Percentiles rank a stretch among this genome's conserved stretches.
Evolutionary conservation across 2,888 invertebrate species (phyloP).

Genomic region (Crematogaster levior): DNA sequence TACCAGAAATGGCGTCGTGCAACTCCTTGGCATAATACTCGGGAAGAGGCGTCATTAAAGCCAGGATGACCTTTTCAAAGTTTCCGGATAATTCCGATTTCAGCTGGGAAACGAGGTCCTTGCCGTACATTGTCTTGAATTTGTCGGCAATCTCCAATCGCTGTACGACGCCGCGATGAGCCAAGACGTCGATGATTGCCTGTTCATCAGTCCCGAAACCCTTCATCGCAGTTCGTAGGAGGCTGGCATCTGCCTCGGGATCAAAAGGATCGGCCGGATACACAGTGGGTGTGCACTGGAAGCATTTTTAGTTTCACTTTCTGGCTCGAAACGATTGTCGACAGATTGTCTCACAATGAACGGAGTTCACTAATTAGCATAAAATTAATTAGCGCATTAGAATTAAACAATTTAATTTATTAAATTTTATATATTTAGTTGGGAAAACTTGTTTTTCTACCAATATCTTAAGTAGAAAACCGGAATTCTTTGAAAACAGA

Average conservation of each 20-base stretch:
- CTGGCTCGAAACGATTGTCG: not conserved
- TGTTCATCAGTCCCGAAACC: conserved; percentile 97
- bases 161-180: conserved; percentile 94
- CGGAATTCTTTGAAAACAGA: not conserved
- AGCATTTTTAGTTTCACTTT: not conserved
- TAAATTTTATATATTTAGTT: not conserved
- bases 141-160: conserved; percentile 93
- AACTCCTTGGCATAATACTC: conserved; percentile 94
- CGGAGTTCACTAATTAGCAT: not conserved
- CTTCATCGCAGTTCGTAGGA: conserved; percentile 96
- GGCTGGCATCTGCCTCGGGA: conserved; percentile 92
- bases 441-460: not conserved
- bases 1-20: conserved; percentile 93
- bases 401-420: not conserved
- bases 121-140: conserved; percentile 95
- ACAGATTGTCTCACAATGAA: not conserved
- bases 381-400: not conserved
- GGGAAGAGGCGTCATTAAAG: conserved; percentile 93
- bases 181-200: conserved; percentile 93
- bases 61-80: conserved; percentile 93
- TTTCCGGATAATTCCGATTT: conserved; percentile 96
- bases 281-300: conserved; percentile 91
- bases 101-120: conserved; percentile 93
- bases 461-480: not conserved
- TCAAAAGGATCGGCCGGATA: conserved; percentile 92